Conservation (phyloP, 2,888 invertebrate species). For the Caenorhabditis sinica region DNA sequence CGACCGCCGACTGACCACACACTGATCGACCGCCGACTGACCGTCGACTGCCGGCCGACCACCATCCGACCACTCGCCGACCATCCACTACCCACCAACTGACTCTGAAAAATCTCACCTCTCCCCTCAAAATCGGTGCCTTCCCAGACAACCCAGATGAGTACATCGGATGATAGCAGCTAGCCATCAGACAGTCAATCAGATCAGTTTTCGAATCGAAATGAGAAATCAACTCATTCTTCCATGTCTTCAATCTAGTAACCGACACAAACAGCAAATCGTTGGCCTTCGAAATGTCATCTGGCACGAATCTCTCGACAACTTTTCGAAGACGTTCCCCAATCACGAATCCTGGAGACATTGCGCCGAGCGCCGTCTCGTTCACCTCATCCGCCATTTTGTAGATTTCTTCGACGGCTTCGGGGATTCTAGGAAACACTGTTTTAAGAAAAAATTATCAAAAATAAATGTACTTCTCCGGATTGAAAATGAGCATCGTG, state of each 20-base stretch:
- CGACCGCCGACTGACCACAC: no score
- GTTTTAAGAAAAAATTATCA: background rate
- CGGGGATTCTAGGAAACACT: constrained; percentile 58
- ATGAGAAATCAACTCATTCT: constrained; percentile 75
- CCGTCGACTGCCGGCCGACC: no score
- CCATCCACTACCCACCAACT: no score
- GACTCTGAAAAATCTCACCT: constrained; percentile 83
- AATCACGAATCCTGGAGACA: constrained; percentile 82
- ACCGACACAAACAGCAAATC: constrained; percentile 74
- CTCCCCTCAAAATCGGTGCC: constrained; percentile 88
- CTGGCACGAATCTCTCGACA: constrained; percentile 75
- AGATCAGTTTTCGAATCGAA: constrained; percentile 72
- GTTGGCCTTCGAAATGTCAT: constrained; percentile 73
- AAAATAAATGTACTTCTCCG: constrained; percentile 68
- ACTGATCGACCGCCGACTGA: no score
- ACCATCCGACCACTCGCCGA: no score
- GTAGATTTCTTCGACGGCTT: constrained; percentile 76
- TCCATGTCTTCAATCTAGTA: constrained; percentile 66
- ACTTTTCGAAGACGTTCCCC: constrained; percentile 73
- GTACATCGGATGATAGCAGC: constrained; percentile 95
- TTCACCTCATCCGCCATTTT: constrained; percentile 81
- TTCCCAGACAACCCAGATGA: constrained; percentile 88
- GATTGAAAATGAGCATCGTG: constrained; percentile 73
- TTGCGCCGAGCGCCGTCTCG: constrained; percentile 78
- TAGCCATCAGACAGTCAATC: constrained; percentile 85